phyloP scores from a whole-genome alignment of 2,888 invertebrate genomes.

The Agrotis exclamationis region DNA sequence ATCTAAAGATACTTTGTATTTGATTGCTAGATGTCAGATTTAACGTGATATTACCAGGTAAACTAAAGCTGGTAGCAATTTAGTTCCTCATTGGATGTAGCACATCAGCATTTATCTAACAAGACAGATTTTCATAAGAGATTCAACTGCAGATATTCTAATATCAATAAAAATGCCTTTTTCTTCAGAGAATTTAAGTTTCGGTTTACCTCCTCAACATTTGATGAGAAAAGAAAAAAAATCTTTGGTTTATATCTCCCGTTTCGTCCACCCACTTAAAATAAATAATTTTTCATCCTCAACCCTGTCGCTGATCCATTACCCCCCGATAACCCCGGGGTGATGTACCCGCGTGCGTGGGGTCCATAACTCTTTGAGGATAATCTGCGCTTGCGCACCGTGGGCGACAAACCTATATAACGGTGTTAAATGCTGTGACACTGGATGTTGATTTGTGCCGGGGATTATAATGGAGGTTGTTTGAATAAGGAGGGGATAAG shows the following conservation, averaged over 20 bases:
- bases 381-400: slow-evolving; percentile 70
- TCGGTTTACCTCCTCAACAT: too few relatives aligned
- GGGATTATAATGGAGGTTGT: slow-evolving; percentile 36
- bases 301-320: slow-evolving; percentile 24
- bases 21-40: not conserved
- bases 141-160: too few relatives aligned
- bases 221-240: too few relatives aligned
- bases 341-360: slow-evolving; percentile 68
- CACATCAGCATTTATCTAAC: too few relatives aligned
- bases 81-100: too few relatives aligned
- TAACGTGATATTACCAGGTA: too few relatives aligned
- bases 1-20: not conserved
- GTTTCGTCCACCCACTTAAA: not conserved
- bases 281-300: slow-evolving; percentile 18
- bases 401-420: slow-evolving; percentile 73
- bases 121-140: too few relatives aligned
- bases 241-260: too few relatives aligned
- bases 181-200: too few relatives aligned
- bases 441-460: slow-evolving; percentile 56
- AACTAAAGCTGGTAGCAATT: too few relatives aligned
- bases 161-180: too few relatives aligned
- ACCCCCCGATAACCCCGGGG: slow-evolving; percentile 62
- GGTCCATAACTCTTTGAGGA: slow-evolving; percentile 73
- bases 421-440: slow-evolving; percentile 67
- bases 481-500: not conserved